These are phyloP conservation scores for Battus philenor DNA, from an alignment of 1,140 invertebrate species.

Conservation along the genomic window DNA sequence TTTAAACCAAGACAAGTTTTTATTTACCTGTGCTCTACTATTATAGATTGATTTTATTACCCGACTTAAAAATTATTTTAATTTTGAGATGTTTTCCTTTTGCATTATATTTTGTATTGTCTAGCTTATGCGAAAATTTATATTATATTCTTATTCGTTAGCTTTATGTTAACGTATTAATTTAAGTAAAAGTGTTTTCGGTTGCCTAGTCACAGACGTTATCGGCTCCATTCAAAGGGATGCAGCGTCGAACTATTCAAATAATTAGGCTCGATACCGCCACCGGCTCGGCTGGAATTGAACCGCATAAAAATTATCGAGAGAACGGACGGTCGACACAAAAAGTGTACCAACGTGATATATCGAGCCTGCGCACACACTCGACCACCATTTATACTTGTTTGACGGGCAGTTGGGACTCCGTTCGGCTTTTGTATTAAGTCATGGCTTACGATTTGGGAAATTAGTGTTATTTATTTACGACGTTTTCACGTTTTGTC, in stretches of 20 bases:
- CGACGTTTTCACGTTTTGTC: too few species aligned
- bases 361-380: conserved; percentile 28
- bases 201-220: conserved; percentile 25
- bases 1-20: too few species aligned
- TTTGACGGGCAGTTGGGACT: conserved; percentile 6
- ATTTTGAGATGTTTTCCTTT: too few species aligned
- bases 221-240: conserved; percentile 64
- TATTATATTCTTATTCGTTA: too few species aligned
- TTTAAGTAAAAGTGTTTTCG: conserved; percentile 1
- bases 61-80: too few species aligned
- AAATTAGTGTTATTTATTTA: background rate
- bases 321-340: conserved; percentile 29
- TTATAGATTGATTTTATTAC: too few species aligned
- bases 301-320: conserved; percentile 64
- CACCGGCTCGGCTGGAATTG: conserved; percentile 56
- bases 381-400: conserved; percentile 32
- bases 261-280: conserved; percentile 64
- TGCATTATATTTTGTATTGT: too few species aligned
- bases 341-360: conserved; percentile 50
- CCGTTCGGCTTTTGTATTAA: background rate
- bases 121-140: too few species aligned
- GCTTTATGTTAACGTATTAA: background rate
- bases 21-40: too few species aligned
- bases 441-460: background rate
- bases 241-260: conserved; percentile 58